A percentile compares a stretch with the other conserved stretches of the same genome.
Conservation (phyloP, 2,888 invertebrate genomes). For the Meteorus cinctellus region DNA sequence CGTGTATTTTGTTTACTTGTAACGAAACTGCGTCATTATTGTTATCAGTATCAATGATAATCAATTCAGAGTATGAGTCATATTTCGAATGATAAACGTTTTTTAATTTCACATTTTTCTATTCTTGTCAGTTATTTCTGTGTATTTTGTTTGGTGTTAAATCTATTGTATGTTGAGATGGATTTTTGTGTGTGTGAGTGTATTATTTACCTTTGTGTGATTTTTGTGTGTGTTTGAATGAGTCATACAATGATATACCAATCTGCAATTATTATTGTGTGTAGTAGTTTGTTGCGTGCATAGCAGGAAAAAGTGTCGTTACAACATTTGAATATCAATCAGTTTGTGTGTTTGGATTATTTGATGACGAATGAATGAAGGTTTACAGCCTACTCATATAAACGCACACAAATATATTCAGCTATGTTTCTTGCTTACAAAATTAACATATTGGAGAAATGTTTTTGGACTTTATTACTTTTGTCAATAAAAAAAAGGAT, state of each 20-base stretch:
- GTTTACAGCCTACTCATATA: neutral
- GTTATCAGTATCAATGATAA: neutral
- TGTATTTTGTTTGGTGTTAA: neutral
- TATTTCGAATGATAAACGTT: neutral
- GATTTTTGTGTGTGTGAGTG: neutral
- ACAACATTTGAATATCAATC: conserved; percentile 25
- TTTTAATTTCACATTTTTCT: neutral
- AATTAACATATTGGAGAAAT: too few relatives aligned
- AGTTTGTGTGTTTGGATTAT: neutral
- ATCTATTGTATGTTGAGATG: neutral
- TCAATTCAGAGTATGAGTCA: neutral
- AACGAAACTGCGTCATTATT: neutral
- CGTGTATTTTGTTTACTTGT: neutral
- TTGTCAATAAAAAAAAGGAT: too few relatives aligned
- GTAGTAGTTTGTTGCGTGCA: neutral
- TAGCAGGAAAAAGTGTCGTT: conserved; percentile 5
- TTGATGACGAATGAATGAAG: conserved; percentile 1
- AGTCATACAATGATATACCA: neutral
- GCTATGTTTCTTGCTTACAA: too few relatives aligned
- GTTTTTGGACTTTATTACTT: too few relatives aligned
- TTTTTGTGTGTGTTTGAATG: neutral
- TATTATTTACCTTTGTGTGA: neutral
- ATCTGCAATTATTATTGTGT: too few relatives aligned
- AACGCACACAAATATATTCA: neutral
- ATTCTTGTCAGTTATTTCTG: neutral